Base-by-base conservation (phyloP, 2,888 invertebrate species). In the Dryadula phaetusa region DNA sequence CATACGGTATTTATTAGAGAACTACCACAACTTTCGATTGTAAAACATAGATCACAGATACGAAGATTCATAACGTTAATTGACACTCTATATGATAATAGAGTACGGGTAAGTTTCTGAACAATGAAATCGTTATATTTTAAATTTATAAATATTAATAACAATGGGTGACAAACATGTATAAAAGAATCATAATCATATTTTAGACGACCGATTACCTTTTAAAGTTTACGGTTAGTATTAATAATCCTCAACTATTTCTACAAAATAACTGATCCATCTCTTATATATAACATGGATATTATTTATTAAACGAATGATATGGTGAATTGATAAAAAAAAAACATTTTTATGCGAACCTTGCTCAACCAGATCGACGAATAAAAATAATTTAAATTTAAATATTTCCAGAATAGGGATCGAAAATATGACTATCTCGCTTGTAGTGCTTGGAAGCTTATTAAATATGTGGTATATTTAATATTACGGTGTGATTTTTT, bases 51-150 rank as follows among this genome's bases (percentile, higher is more conserved):
- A 84, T 97, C 98, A n/a, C 97, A 97, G 87, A 95, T 98, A 62
- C 94, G 99, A 79, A 94, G 99, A 73, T 99, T 99, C 85, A 99
- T 99, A 70, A 99, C 98, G 0, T 94, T 99, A 16, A 98, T 99
- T 76, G 99, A 99, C 85, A 98, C 99, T 0, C 93, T 99, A 10
- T 99, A 99, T 83, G 99, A 99, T 87, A 96, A 97, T 81, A 95
- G 95, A 92, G 97, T 98, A 69, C 93, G 95, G 82, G 94, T 93
- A 82, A 83, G 90, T 83, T 73, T 14, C 8, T 6, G n/a, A 42
- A 37, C 37, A 40, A 22, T 22, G 0, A 6, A 22, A 22, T 40
- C n/a, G 8, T 25, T 25, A 25, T 2, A 16, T 40, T 16, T 10
- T 3, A 40, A 16, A 56, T 56, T 56, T 40, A 40, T 18, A 16